These are phyloP conservation scores for Cetoscarus ocellatus DNA, from an alignment of 2,797 vertebrate species.

Conservation along the genomic window DNA sequence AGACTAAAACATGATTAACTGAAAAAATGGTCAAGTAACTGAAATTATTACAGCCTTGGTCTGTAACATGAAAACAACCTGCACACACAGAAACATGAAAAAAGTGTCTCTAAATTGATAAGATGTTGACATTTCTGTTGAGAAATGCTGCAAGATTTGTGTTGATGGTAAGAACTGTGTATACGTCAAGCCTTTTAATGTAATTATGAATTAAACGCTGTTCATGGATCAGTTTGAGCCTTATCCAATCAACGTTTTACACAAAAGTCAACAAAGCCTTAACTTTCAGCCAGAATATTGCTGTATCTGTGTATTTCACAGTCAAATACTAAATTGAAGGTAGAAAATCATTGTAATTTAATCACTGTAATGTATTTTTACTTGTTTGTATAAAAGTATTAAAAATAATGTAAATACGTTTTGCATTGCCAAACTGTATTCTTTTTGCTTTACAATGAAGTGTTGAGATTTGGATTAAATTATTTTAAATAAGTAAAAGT, in stretches of 20 bases:
- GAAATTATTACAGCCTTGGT: too few relatives aligned
- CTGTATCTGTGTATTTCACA: not conserved
- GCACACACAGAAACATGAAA: too few relatives aligned
- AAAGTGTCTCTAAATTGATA: not conserved
- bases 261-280: not conserved
- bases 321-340: not conserved
- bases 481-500: not conserved
- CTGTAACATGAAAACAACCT: too few relatives aligned
- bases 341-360: slow-evolving; percentile 13
- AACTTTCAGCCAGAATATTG: not conserved
- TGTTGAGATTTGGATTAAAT: not conserved
- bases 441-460: not conserved
- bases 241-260: too few relatives aligned
- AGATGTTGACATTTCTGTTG: not conserved
- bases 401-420: slow-evolving; percentile 12
- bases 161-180: not conserved
- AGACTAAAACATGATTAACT: too few relatives aligned
- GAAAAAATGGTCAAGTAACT: too few relatives aligned
- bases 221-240: too few relatives aligned
- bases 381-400: slow-evolving; percentile 1
- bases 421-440: not conserved
- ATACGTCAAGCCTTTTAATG: too few relatives aligned
- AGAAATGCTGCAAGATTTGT: not conserved
- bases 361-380: not conserved
- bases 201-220: too few relatives aligned